Evolutionary conservation across 2,888 invertebrate genomes (phyloP).

Genomic region (Noctua comes): DNA sequence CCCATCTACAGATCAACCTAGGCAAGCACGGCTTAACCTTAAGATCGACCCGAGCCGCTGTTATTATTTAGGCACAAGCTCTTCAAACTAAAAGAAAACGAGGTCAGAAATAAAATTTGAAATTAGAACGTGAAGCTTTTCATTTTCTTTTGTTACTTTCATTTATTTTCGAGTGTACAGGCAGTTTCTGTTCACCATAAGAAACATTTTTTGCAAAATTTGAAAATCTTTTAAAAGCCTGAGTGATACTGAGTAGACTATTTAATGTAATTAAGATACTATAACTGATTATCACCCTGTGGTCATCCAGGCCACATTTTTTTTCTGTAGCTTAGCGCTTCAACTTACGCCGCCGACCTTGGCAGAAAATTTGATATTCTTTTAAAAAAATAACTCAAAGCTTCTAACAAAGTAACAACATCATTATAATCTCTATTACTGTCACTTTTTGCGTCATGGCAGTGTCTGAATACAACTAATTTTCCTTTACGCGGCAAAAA

Average conservation of each 20-base stretch:
- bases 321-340: background rate
- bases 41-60: too few relatives aligned
- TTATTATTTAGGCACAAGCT: too few relatives aligned
- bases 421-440: conserved; percentile 27
- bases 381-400: background rate
- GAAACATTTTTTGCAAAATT: background rate
- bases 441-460: conserved; percentile 21
- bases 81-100: background rate
- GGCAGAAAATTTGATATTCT: background rate
- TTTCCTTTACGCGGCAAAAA: conserved; percentile 57
- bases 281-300: background rate
- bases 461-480: conserved; percentile 45
- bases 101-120: background rate
- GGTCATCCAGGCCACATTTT: background rate
- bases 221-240: background rate
- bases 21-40: too few relatives aligned
- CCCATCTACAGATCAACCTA: too few relatives aligned
- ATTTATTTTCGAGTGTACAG: background rate
- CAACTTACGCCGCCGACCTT: background rate
- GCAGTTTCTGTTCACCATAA: background rate
- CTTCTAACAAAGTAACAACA: conserved; percentile 17
- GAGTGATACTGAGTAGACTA: background rate
- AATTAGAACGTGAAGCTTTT: background rate
- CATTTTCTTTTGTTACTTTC: background rate
- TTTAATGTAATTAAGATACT: background rate